Evolutionary conservation across 1,140 invertebrate genomes (phyloP), one percentile per base, ranked within the genome.

Genomic region (Frieseomelitta varia): DNA sequence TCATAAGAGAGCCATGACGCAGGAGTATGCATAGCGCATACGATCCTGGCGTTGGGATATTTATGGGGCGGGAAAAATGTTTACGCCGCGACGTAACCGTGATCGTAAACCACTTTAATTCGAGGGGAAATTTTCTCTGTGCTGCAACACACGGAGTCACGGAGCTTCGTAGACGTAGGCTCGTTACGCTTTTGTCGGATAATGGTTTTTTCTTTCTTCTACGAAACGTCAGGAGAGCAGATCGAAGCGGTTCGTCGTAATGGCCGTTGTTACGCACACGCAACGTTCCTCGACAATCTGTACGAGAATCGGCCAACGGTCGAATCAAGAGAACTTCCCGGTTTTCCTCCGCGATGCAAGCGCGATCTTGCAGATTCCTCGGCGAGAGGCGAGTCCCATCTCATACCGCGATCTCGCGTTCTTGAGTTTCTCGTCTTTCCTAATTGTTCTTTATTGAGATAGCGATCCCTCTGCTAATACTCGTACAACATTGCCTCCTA

Each of bases 261-360:
- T 84, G 39, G 51, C 73, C 67, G 73, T 89, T 63, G 87, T 89
- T 88, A 89, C 53, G 58, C 73, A 78, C 88, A 84, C 88, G 88
- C 84, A 75, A 69, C 79, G 58, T 86, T 71, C 2, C 53, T 68
- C 69, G 68, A 27, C n/a, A 61, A 58, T 86, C 73, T 65, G 78
- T 69, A 63, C 19, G 68, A 67, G 24, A 61, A 84, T 79, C 83
- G 76, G 68, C 71, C 73, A 74, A 88, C 55, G 24, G 77, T 51
- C 69, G 58, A 75, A 55, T 30, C 51, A 21, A 67, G 86, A 55
- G 85, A 82, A 81, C 67, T 34, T 72, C 27, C 39, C 14, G 58
- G n/a, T 67, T 65, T 65, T 77, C 47, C 58, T 2, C 10, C 10
- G 39, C 39, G 27, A 39, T 39, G 21, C 24, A 55, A 51, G n/a